A percentile compares a stretch with the other conserved stretches of the same genome.
Evolutionary conservation across 1,140 invertebrate genomes (phyloP).

Genomic region (Metopolophium dirhodum): DNA sequence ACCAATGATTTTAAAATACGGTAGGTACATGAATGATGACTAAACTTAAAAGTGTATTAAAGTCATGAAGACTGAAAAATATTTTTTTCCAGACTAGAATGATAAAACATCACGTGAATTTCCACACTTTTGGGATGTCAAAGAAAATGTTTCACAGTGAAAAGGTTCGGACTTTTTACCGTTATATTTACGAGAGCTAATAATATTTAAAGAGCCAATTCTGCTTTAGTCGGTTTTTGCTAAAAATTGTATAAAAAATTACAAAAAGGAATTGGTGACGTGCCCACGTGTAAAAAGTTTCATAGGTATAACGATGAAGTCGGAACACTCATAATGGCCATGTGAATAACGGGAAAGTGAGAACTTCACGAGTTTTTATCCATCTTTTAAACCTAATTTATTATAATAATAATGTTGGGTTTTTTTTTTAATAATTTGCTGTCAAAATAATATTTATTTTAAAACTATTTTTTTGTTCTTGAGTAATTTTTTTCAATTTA

Average conservation of each 20-base stretch:
- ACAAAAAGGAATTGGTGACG: neutral
- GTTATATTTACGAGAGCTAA: neutral
- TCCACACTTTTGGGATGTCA: neutral
- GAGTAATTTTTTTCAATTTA: conserved; percentile 28
- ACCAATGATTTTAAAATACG: neutral
- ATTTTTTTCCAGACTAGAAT: neutral
- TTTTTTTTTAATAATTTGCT: conserved; percentile 34
- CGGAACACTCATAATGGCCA: neutral
- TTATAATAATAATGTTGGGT: conserved; percentile 15
- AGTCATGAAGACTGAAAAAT: neutral
- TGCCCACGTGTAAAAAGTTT: neutral
- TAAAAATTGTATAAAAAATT: neutral
- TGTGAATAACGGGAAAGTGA: neutral
- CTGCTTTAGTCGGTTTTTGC: neutral
- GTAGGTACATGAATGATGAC: neutral
- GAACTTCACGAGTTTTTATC: neutral
- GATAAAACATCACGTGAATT: neutral
- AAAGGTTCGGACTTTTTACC: neutral
- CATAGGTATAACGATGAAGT: neutral
- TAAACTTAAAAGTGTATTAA: neutral
- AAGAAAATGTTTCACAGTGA: neutral
- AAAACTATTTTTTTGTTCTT: conserved; percentile 41
- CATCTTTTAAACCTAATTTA: conserved; percentile 25
- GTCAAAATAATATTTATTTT: conserved; percentile 42
- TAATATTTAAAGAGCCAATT: neutral